Evolutionary conservation across 2,113 vertebrate genomes (phyloP).

Genomic region (Hypanus sabinus): DNA sequence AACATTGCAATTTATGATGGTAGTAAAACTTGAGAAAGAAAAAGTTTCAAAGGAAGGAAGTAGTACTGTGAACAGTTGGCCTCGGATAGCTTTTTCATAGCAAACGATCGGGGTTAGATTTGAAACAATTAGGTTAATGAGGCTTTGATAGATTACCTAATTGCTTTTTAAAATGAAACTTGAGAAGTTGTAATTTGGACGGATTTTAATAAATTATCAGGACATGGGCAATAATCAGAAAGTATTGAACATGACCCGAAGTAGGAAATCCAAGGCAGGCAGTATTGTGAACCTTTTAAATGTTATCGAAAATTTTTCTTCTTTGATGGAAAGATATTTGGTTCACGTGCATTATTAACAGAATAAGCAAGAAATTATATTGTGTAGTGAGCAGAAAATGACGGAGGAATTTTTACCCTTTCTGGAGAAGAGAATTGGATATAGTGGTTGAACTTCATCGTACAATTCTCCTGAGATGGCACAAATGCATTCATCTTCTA

Average conservation of each 20-base stretch:
- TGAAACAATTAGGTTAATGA: background rate
- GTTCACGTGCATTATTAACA: background rate
- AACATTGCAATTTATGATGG: background rate
- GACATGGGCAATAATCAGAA: background rate
- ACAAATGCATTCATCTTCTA: background rate
- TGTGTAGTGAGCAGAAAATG: background rate
- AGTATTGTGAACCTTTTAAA: background rate
- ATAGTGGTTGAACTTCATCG: background rate
- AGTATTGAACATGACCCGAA: background rate
- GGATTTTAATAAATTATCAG: background rate
- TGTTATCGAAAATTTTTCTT: background rate
- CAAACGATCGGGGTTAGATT: background rate
- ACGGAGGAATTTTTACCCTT: background rate
- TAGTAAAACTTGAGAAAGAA: too few species aligned
- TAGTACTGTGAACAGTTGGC: background rate
- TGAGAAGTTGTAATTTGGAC: constrained; percentile 12
- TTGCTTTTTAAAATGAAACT: constrained; percentile 20
- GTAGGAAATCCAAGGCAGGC: background rate
- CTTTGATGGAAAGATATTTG: background rate
- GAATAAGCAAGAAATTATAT: background rate
- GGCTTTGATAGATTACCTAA: background rate
- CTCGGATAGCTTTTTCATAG: background rate
- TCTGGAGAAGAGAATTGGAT: background rate
- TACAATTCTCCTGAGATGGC: background rate
- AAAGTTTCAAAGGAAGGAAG: background rate